Conservation (phyloP, 2,888 invertebrate species). For the Cantharis nigra region DNA sequence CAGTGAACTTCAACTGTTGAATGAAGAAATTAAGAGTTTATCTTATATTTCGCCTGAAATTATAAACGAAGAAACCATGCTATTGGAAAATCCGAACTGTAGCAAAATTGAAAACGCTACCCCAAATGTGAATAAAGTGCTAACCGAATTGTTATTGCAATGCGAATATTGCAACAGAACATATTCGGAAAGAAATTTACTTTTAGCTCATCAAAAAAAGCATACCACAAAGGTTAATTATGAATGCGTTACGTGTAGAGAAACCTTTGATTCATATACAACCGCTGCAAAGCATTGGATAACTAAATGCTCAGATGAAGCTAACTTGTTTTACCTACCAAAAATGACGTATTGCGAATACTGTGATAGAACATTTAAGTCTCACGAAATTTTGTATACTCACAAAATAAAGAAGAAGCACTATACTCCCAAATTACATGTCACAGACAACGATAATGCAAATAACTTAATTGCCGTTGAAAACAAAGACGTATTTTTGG, state of each 20-base stretch:
- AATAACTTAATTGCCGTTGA: constrained; percentile 27
- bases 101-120: constrained; percentile 1
- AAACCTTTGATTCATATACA: constrained; percentile 58
- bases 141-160: constrained; percentile 58
- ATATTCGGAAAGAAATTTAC: constrained; percentile 58
- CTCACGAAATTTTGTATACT: constrained; percentile 60
- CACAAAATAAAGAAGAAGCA: constrained; percentile 62
- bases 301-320: constrained; percentile 54
- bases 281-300: constrained; percentile 63
- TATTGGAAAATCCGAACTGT: background rate
- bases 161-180: constrained; percentile 67
- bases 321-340: constrained; percentile 56
- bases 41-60: constrained; percentile 20
- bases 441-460: background rate
- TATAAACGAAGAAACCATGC: constrained; percentile 8
- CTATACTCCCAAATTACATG: constrained; percentile 53
- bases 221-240: constrained; percentile 57
- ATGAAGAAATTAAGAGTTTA: constrained; percentile 29
- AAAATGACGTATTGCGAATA: constrained; percentile 56
- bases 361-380: constrained; percentile 58
- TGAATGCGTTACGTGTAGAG: constrained; percentile 55
- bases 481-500: constrained; percentile 46
- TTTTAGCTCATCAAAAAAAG: constrained; percentile 55
- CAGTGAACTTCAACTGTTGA: constrained; percentile 14
- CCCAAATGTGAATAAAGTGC: constrained; percentile 46